phyloP scores from a whole-genome alignment of 2,113 vertebrate genomes.

The Pseudorasbora parva region DNA sequence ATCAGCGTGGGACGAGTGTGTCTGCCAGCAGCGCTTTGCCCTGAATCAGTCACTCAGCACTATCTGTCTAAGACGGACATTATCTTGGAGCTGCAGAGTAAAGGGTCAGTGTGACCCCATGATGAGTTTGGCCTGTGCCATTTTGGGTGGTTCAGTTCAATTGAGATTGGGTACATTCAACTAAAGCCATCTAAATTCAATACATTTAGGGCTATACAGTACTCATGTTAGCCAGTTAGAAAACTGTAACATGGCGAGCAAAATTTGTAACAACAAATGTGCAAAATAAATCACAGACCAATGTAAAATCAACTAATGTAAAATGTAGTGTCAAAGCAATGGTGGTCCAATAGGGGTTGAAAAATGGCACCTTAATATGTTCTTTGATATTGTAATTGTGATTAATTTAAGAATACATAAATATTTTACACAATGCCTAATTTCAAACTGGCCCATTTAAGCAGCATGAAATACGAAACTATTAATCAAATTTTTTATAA shows the following conservation, averaged over 20 bases:
- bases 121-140: slow-evolving; percentile 34
- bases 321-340: no score
- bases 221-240: neutral
- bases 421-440: neutral
- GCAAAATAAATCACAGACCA: no score
- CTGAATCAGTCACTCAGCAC: slow-evolving; percentile 61
- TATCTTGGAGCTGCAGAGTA: slow-evolving; percentile 34
- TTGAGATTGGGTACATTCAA: neutral
- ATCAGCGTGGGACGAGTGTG: slow-evolving; percentile 32
- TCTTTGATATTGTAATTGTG: no score
- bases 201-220: neutral
- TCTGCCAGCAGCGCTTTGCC: slow-evolving; percentile 43
- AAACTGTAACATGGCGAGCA: neutral
- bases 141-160: slow-evolving; percentile 37
- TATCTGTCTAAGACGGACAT: slow-evolving; percentile 32
- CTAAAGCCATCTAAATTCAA: neutral
- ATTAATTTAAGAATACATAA: no score
- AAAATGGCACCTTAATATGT: no score
- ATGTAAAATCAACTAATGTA: no score
- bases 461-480: neutral
- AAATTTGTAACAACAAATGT: no score
- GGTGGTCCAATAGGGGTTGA: no score
- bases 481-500: neutral
- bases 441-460: neutral
- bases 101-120: neutral